Evolutionary conservation across 1,140 invertebrate genomes (phyloP).

Genomic region (Panagrolaimus sp.): DNA sequence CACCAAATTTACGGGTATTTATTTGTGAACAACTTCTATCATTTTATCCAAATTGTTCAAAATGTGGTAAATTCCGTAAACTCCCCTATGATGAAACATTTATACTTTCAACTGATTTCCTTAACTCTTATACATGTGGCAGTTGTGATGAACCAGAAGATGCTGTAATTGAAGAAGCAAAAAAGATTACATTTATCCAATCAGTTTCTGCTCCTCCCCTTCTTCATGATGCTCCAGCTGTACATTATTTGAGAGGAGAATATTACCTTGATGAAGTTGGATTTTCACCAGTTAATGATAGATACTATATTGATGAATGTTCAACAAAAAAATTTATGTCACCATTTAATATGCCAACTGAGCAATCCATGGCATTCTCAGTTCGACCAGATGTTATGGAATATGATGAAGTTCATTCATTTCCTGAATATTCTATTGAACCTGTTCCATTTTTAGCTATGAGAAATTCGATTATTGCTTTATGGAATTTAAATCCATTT

Average conservation of each 20-base stretch:
- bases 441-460: constrained; percentile 61
- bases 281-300: neutral
- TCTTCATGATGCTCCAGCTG: constrained; percentile 60
- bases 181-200: constrained; percentile 52
- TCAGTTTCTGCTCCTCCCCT: constrained; percentile 51
- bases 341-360: constrained; percentile 58
- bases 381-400: constrained; percentile 61
- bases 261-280: constrained; percentile 61
- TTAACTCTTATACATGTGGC: constrained; percentile 7
- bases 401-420: constrained; percentile 58
- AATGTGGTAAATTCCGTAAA: constrained; percentile 59
- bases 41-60: constrained; percentile 59
- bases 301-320: neutral
- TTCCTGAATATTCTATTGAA: constrained; percentile 58
- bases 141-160: constrained; percentile 10
- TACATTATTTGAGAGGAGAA: constrained; percentile 55
- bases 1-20: constrained; percentile 45
- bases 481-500: constrained; percentile 61
- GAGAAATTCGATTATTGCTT: constrained; percentile 60
- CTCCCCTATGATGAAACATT: constrained; percentile 26
- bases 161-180: constrained; percentile 19
- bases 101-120: neutral
- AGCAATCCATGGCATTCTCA: constrained; percentile 55
- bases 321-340: constrained; percentile 33
- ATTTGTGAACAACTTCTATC: constrained; percentile 58